Evolutionary conservation across 2,113 vertebrate genomes (phyloP).

Genomic region (Prochilodus magdalenae): DNA sequence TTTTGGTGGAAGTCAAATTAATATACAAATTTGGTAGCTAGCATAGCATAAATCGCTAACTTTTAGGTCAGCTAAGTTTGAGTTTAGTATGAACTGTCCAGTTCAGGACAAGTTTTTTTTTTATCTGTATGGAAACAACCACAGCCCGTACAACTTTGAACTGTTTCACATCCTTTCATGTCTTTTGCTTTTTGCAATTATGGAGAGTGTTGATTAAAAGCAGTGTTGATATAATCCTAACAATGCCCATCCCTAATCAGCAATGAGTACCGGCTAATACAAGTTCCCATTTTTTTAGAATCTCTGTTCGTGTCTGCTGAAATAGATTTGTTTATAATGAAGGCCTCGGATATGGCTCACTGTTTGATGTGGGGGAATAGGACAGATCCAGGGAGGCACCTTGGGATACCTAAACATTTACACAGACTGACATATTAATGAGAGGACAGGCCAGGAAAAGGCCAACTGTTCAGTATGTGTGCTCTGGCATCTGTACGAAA

Average conservation of each 20-base stretch:
- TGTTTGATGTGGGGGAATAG: not conserved
- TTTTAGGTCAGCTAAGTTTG: no score
- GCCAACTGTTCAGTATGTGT: not conserved
- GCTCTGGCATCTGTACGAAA: not conserved
- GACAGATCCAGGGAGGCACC: not conserved
- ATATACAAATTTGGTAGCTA: no score
- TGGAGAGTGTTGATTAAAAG: no score
- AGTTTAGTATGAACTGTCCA: no score
- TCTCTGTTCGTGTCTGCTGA: not conserved
- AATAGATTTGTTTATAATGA: not conserved
- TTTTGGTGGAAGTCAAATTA: no score
- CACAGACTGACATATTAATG: conserved; percentile 44
- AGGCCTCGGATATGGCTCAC: not conserved
- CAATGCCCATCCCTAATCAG: not conserved
- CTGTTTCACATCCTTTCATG: no score
- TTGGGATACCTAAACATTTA: conserved; percentile 38
- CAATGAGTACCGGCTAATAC: not conserved
- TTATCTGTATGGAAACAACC: no score
- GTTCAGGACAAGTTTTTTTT: no score
- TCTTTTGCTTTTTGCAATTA: no score
- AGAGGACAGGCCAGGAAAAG: not conserved
- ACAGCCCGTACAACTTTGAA: no score
- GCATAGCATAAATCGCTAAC: no score
- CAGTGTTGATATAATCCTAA: no score
- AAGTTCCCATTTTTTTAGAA: not conserved